phyloP scores from a whole-genome alignment of 2,888 invertebrate genomes.

The Formica aserva region DNA sequence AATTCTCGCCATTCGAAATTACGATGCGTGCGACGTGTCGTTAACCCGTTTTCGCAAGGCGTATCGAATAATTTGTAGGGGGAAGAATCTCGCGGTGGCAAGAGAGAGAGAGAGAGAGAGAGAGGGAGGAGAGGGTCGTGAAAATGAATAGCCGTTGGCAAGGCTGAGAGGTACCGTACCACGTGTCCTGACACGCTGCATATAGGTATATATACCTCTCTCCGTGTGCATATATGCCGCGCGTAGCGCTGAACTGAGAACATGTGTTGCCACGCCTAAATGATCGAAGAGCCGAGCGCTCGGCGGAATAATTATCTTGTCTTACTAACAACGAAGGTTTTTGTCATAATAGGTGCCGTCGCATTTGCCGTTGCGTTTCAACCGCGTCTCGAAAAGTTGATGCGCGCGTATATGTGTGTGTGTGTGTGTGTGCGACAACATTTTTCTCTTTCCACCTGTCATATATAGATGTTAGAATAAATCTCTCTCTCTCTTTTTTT shows the following conservation, averaged over 20 bases:
- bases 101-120: conserved; percentile 1
- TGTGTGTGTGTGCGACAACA: background rate
- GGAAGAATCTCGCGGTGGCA: conserved; percentile 59
- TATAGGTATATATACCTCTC: conserved; percentile 72
- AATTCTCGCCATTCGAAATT: conserved; percentile 52
- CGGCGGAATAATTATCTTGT: conserved; percentile 75
- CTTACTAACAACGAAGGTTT: conserved; percentile 72
- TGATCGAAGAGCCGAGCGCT: conserved; percentile 75
- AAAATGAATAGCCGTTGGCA: conserved; percentile 79
- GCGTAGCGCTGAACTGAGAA: conserved; percentile 77
- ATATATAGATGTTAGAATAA: background rate
- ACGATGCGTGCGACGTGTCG: conserved; percentile 49
- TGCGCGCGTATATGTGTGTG: background rate
- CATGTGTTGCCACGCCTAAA: conserved; percentile 81
- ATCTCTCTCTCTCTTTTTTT: background rate
- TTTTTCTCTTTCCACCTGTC: background rate
- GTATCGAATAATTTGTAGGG: conserved; percentile 72
- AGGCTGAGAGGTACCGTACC: conserved; percentile 79
- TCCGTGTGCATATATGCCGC: conserved; percentile 68
- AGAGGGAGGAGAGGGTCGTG: conserved; percentile 58
- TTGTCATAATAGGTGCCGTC: conserved; percentile 59
- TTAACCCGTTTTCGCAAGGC: conserved; percentile 45
- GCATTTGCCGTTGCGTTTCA: conserved; percentile 37
- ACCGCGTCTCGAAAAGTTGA: conserved; percentile 43
- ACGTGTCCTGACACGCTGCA: conserved; percentile 82